Conservation (phyloP, 2,888 invertebrate species). For the Geophilus truncorum region DNA sequence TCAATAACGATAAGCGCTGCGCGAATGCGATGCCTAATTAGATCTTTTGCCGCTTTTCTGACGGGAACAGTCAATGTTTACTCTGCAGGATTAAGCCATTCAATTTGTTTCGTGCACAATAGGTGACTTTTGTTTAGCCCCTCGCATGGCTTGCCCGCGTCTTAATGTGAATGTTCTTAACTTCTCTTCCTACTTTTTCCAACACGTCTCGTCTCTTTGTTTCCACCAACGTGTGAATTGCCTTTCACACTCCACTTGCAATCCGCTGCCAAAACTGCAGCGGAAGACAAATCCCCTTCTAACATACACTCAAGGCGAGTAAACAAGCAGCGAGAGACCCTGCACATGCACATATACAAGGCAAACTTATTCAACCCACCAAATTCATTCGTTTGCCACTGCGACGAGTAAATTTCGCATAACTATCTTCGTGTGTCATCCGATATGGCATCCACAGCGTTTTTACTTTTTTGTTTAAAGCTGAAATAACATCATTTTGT, state of each 20-base stretch:
- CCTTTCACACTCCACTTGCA: slow-evolving; percentile 1
- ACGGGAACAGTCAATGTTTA: neutral
- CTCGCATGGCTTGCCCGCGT: neutral
- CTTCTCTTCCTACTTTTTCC: neutral
- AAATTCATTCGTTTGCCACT: neutral
- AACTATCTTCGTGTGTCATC: too few relatives aligned
- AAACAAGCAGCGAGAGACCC: neutral
- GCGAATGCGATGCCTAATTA: neutral
- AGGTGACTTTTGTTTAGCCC: neutral
- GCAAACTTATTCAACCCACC: neutral
- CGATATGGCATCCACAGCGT: too few relatives aligned
- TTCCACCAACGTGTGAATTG: neutral
- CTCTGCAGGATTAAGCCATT: neutral
- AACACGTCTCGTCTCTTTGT: neutral
- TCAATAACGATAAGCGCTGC: neutral
- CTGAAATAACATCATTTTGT: too few relatives aligned
- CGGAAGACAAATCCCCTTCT: neutral
- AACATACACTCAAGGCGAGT: neutral
- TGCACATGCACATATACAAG: neutral
- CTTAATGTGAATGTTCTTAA: neutral
- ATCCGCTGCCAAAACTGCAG: neutral
- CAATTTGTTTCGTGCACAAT: slow-evolving; percentile 8
- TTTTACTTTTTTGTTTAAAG: too few relatives aligned
- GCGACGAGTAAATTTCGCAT: too few relatives aligned
- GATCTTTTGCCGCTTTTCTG: neutral